Conservation (phyloP, 2,888 invertebrate species). For the Luperina testacea region DNA sequence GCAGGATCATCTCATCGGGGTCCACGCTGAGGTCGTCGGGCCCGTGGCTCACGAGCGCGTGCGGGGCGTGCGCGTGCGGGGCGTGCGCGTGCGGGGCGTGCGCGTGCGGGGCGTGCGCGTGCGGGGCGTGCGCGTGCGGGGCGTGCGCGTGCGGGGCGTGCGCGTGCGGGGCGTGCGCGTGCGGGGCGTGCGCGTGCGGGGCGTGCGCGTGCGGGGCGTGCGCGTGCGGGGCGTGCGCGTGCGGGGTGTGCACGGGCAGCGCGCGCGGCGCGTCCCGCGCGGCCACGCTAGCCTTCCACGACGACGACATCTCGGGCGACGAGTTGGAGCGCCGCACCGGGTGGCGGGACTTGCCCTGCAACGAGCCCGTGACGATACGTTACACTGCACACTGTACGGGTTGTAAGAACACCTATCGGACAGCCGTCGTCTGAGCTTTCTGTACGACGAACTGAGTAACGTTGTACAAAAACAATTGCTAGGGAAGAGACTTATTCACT, state of each 20-base stretch:
- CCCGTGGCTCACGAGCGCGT: slow-evolving; percentile 24
- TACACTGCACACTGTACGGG: not conserved
- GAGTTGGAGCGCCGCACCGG: slow-evolving; percentile 97
- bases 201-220: slow-evolving; percentile 19
- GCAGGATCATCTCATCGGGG: slow-evolving; percentile 77
- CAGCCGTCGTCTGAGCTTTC: not conserved
- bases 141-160: too few species aligned
- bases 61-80: slow-evolving; percentile 18
- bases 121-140: slow-evolving; percentile 38
- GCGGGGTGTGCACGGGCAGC: slow-evolving; percentile 24
- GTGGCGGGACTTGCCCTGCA: slow-evolving; percentile 92
- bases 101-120: slow-evolving; percentile 10
- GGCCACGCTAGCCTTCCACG: slow-evolving; percentile 92
- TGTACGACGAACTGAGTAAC: not conserved
- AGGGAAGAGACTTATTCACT: not conserved
- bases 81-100: not conserved
- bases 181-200: not conserved
- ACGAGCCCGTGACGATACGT: not conserved
- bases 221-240: not conserved
- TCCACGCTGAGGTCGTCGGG: slow-evolving; percentile 62
- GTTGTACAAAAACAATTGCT: not conserved
- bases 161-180: too few species aligned
- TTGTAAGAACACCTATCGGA: too few species aligned
- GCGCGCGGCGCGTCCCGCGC: slow-evolving; percentile 43
- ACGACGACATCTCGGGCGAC: slow-evolving; percentile 97